These are phyloP conservation scores for Sebastes matsubarae DNA, from an alignment of 2,797 vertebrate species.

Conservation along the genomic window DNA sequence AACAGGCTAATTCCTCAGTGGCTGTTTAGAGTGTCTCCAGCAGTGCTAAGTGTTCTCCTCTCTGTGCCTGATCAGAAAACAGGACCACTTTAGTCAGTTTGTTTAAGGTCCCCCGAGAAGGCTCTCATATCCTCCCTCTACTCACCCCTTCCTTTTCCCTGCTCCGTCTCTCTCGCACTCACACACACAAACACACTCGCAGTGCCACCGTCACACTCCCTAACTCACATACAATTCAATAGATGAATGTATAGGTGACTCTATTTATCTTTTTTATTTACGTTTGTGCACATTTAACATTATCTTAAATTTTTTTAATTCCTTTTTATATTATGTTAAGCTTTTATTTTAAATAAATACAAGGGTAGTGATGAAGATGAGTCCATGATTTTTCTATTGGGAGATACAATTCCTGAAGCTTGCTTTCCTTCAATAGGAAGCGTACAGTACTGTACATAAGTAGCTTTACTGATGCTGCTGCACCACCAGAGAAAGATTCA, in stretches of 20 bases:
- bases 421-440: not conserved
- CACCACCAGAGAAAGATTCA: not conserved
- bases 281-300: not conserved
- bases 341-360: not conserved
- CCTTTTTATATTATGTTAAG: not conserved
- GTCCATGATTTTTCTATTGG: not conserved
- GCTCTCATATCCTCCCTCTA: conserved; percentile 72
- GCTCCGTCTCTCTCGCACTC: conserved; percentile 20
- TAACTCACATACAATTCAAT: not conserved
- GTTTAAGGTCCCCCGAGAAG: conserved; percentile 80
- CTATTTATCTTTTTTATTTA: not conserved
- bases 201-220: not conserved
- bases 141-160: conserved; percentile 51
- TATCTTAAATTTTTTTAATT: not conserved
- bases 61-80: conserved; percentile 81
- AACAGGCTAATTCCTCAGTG: conserved; percentile 80
- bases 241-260: conserved; percentile 1
- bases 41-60: conserved; percentile 80
- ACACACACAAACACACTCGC: not conserved
- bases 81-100: conserved; percentile 82
- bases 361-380: not conserved
- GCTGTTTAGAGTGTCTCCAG: conserved; percentile 81
- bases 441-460: not conserved
- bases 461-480: not conserved
- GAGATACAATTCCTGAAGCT: not conserved